A percentile compares a stretch with the other conserved stretches of the same genome.
phyloP scores from a whole-genome alignment of 2,113 vertebrate genomes.

The Trochalopteron elliotii region DNA sequence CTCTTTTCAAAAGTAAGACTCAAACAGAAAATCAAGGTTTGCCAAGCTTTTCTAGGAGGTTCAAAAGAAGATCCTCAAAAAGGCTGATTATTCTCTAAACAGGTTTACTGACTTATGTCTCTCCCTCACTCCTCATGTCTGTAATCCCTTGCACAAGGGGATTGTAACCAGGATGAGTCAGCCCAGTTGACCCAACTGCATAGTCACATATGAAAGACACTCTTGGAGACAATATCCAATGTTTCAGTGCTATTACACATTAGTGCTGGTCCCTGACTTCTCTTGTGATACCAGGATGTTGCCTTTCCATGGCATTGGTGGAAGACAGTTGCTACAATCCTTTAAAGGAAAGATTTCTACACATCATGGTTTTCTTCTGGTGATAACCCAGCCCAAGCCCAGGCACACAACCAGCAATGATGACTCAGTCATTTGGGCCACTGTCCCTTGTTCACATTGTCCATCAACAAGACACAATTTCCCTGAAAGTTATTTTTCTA shows the following conservation, averaged over 20 bases:
- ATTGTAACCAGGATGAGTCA: background rate
- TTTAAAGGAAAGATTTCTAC: background rate
- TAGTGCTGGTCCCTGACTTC: background rate
- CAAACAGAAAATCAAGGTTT: background rate
- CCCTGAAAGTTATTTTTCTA: background rate
- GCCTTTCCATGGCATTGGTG: background rate
- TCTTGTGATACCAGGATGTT: background rate
- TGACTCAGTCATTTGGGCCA: fast-evolving
- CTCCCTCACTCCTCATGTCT: background rate
- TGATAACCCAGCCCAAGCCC: background rate
- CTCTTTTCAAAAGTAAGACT: background rate
- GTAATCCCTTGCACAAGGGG: background rate
- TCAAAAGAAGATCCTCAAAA: background rate
- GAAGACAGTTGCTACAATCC: background rate
- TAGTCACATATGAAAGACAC: fast-evolving
- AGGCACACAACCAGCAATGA: background rate
- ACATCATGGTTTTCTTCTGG: background rate
- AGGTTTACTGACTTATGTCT: background rate
- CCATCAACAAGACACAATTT: background rate
- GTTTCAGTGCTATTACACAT: background rate
- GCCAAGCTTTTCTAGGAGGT: background rate
- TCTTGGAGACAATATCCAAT: background rate
- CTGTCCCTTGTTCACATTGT: background rate
- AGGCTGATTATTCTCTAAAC: background rate
- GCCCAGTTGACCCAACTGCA: background rate